Evolutionary conservation across 2,888 invertebrate species (phyloP).

Genomic region (Lasioglossum leucozonium): DNA sequence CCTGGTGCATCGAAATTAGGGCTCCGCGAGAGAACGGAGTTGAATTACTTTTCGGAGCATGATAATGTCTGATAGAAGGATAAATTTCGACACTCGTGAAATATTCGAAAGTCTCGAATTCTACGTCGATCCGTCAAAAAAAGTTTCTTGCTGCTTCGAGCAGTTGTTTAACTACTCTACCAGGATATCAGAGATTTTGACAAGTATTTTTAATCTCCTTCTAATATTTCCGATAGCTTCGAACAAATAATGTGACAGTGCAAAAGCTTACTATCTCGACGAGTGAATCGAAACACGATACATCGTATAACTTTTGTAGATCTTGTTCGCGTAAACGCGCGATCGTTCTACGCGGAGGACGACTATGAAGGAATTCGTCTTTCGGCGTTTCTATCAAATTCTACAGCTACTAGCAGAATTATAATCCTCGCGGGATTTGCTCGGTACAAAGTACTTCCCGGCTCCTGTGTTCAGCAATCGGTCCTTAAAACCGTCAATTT

Average conservation of each 20-base stretch:
- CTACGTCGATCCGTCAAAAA: background rate
- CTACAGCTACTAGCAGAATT: background rate
- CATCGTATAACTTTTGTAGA: background rate
- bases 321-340: conserved; percentile 4
- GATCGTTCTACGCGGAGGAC: background rate
- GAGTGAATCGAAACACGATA: background rate
- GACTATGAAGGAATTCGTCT: background rate
- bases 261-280: background rate
- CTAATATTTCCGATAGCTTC: background rate
- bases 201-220: background rate
- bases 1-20: background rate
- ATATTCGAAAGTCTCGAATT: background rate
- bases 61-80: background rate
- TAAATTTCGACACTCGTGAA: background rate
- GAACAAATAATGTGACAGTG: no score
- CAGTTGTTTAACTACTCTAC: background rate
- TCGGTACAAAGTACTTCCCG: background rate
- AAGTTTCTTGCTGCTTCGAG: background rate
- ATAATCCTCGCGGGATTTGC: background rate
- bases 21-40: background rate
- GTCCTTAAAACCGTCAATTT: background rate
- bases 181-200: background rate
- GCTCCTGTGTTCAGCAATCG: no score
- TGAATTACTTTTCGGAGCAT: background rate
- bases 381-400: background rate